A percentile compares a stretch with the other conserved stretches of the same genome.
Evolutionary conservation across 2,888 invertebrate genomes (phyloP).

Genomic region (Stegana nigrithorax): DNA sequence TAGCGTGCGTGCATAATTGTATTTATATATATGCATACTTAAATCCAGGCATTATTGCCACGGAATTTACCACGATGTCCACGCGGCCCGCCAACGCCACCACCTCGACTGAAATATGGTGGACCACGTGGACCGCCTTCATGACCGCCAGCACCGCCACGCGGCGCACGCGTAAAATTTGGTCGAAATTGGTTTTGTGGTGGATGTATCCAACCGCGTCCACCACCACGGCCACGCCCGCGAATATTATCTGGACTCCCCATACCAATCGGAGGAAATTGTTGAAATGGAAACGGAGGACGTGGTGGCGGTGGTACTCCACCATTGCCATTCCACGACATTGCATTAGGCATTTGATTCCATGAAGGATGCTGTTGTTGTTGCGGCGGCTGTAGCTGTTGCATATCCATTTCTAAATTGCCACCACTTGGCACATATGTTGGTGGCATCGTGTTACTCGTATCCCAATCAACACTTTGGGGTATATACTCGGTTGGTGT

Average conservation of each 20-base stretch:
- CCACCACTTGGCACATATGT: constrained; percentile 5
- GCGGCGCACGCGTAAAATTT: constrained; percentile 49
- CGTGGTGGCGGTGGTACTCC: constrained; percentile 42
- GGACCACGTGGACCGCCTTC: constrained; percentile 38
- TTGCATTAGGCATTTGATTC: constrained; percentile 49
- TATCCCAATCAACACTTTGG: constrained; percentile 52
- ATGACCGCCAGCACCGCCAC: constrained; percentile 36
- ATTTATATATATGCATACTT: constrained; percentile 34
- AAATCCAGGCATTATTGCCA: constrained; percentile 64
- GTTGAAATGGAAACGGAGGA: constrained; percentile 38
- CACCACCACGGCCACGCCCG: constrained; percentile 50
- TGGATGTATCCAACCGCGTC: constrained; percentile 49
- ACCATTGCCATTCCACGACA: constrained; percentile 51
- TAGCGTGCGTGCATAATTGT: not conserved
- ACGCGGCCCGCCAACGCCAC: constrained; percentile 43
- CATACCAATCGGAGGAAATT: not conserved
- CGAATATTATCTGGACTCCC: constrained; percentile 43
- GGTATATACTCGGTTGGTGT: constrained; percentile 57
- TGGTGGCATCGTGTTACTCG: constrained; percentile 34
- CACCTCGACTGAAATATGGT: constrained; percentile 48
- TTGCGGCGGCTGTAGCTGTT: constrained; percentile 34
- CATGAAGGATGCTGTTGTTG: constrained; percentile 44
- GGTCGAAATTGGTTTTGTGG: constrained; percentile 44
- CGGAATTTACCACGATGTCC: constrained; percentile 64
- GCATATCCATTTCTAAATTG: constrained; percentile 25